phyloP scores from a whole-genome alignment of 2,888 invertebrate genomes.

The Nycteola revayana region DNA sequence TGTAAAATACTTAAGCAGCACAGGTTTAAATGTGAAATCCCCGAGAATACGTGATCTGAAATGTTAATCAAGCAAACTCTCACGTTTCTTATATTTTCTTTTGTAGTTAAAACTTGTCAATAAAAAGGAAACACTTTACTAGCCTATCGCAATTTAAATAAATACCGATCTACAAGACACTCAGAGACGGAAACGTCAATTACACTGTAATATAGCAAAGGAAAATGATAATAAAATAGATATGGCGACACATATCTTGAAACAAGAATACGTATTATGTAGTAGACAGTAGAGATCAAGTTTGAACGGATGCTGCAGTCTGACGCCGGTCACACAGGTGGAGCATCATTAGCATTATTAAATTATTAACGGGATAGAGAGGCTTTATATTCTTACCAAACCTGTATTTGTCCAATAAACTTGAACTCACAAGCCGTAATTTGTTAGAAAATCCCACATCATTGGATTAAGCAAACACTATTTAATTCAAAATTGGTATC shows the following conservation, averaged over 20 bases:
- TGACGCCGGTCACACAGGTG: conserved; percentile 45
- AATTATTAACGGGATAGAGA: conserved; percentile 67
- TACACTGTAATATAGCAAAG: background rate
- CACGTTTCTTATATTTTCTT: too few species aligned
- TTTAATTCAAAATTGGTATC: background rate
- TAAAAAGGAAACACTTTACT: too few species aligned
- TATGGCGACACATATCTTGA: background rate
- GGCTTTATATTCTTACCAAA: conserved; percentile 45
- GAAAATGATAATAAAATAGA: background rate
- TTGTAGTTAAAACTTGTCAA: too few species aligned
- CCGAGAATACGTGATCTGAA: conserved; percentile 27
- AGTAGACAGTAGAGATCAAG: conserved; percentile 15
- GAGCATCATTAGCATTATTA: conserved; percentile 67
- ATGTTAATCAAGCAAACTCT: conserved; percentile 14
- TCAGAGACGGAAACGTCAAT: background rate
- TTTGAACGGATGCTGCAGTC: conserved; percentile 23
- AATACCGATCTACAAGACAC: conserved; percentile 3
- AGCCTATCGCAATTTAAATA: too few species aligned
- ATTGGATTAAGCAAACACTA: conserved; percentile 9
- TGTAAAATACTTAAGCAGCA: too few species aligned
- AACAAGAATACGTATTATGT: conserved; percentile 2
- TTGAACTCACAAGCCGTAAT: conserved; percentile 35
- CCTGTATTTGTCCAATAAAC: conserved; percentile 47
- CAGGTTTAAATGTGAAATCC: conserved; percentile 22
- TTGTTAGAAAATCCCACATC: conserved; percentile 27